Base-by-base conservation (phyloP, 2,888 invertebrate species). In the Pediacus dermestoides region DNA sequence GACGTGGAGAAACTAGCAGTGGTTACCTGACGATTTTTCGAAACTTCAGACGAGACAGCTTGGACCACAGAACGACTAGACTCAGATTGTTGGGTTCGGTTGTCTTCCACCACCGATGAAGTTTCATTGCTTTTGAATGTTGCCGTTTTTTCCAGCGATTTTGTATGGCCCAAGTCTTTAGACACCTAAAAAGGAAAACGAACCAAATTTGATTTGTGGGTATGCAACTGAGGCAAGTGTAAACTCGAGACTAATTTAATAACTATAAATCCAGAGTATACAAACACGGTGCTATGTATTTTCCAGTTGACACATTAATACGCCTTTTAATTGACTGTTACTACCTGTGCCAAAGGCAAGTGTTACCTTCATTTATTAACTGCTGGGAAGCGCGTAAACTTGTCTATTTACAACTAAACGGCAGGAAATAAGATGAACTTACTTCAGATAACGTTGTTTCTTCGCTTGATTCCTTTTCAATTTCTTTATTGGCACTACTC, bases 381-480 rank as follows among this genome's bases (percentile, higher is more conserved):
- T 28, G n/a, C 10, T 30, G 18, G 31, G 14, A 28, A 28, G 10
- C 14, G 12, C 28, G n/a, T 28, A 28, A 28, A 28, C 4, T 11
- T 3, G 4, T n/a, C n/a, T n/a, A n/a, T n/a, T n/a, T n/a, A n/a
- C n/a, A n/a, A n/a, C n/a, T n/a, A n/a, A n/a, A n/a, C n/a, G n/a
- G n/a, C n/a, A n/a, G n/a, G n/a, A n/a, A n/a, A n/a, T n/a, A n/a
- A n/a, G n/a, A n/a, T n/a, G 8, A 14, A 32, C 43, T 46, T 52
- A 66, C 68, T 57, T 68, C 65, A 32, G 66, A 60, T 8, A 67
- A 46, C 14, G 66, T 66, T 8, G 66, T 66, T 54, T 67, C 64
- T 46, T 64, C 64, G 16, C 57, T 57, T 25, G 57, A 52, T 49
- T 68, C 67, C 8, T 57, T 52, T 48, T 66, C 66, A 26, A 62